Base-by-base conservation (phyloP, 2,797 vertebrate genomes). In the Syndactyla subalaris region DNA sequence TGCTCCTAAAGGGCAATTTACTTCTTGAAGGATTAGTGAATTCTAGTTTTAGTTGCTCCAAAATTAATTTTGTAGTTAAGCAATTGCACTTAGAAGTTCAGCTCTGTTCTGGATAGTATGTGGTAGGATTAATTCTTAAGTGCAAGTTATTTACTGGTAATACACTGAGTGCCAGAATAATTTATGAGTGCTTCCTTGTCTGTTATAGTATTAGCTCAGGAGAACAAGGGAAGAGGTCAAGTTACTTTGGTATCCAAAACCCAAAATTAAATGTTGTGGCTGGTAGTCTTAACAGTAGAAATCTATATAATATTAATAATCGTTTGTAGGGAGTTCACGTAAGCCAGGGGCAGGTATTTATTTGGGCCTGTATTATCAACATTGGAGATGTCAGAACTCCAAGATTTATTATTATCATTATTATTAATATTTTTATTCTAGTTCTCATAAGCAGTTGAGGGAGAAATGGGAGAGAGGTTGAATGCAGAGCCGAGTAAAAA, bases 1-100 rank as follows among this genome's bases (percentile, higher is more conserved):
- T 91, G 67, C 88, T 96, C 73, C 62, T 92, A 94, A 87, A 94
- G 88, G 88, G 83, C 85, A 96, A 76, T 92, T 96, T 90, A 67
- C 39, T 73, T 57, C 5, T 3, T 52, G 32, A 81, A 79, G 36
- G 70, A 95, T 93, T 93, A 95, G 58, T 23, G 67, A 95, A 88
- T 92, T 91, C 48, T 84, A 70, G 62, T 89, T 92, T 78, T 81
- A 92, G 79, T 86, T 86, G 38, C 73, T 57, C 63, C 54, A 81
- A 79, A 94, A 95, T 88, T 87, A 94, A 88, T 97, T 88, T 84
- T 78, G 68, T 48, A 75, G 87, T 89, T 93, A 70, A 93, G 63
- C 66, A 85, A 32, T 82, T 87, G 59, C 41, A 39, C 26, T 85
- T 71, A 55, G 20, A 63, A 91, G 17, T 93, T 92, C 80, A 85